Evolutionary conservation across 2,888 invertebrate genomes (phyloP).

Genomic region (Leistus spinibarbis): DNA sequence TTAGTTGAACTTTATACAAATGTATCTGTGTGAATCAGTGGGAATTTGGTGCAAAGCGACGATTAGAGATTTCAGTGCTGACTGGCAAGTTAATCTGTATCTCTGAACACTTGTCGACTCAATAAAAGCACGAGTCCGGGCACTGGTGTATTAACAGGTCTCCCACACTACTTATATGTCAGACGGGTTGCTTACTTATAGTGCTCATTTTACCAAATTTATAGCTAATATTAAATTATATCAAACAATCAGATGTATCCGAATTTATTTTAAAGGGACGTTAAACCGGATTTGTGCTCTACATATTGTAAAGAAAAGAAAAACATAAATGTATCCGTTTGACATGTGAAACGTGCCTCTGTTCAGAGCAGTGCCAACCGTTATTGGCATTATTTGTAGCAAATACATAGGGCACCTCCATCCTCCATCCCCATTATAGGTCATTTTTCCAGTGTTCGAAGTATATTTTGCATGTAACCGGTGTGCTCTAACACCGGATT

Average conservation of each 20-base stretch:
- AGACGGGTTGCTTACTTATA: background rate
- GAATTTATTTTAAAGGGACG: too few species aligned
- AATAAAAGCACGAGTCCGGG: constrained; percentile 26
- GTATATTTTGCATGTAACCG: constrained; percentile 9
- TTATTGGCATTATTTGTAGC: background rate
- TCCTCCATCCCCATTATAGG: background rate
- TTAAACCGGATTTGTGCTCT: too few species aligned
- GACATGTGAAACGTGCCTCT: background rate
- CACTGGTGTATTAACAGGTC: too few species aligned
- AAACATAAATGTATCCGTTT: too few species aligned
- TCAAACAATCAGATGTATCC: too few species aligned
- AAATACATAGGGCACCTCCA: background rate
- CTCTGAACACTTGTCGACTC: constrained; percentile 47
- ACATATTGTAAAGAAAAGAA: too few species aligned
- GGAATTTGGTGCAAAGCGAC: background rate
- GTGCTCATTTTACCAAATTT: too few species aligned
- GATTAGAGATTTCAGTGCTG: constrained; percentile 42
- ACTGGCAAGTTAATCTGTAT: constrained; percentile 48
- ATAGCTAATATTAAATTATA: too few species aligned
- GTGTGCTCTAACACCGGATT: too few species aligned
- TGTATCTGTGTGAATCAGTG: background rate
- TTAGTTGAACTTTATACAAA: background rate
- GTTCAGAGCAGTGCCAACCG: background rate
- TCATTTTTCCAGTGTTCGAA: background rate
- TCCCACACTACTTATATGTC: background rate